phyloP scores from a whole-genome alignment of 2,797 vertebrate genomes.

The Ciconia nigra region DNA sequence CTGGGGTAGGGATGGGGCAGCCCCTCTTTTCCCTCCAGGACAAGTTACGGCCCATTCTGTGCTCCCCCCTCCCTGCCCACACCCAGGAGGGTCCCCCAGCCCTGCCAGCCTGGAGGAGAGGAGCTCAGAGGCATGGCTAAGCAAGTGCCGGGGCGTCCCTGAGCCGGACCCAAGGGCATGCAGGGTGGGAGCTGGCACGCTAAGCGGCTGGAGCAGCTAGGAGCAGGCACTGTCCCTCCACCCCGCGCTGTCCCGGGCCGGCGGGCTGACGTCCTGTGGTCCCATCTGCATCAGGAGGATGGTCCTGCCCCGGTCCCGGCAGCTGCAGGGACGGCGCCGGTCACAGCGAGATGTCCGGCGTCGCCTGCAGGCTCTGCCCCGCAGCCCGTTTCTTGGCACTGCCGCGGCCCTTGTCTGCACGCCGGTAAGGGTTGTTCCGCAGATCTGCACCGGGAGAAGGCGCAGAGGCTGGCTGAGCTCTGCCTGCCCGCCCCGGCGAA shows the following conservation, averaged over 20 bases:
- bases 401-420: constrained; percentile 81
- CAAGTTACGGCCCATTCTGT: neutral
- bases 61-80: neutral
- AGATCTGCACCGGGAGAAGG: constrained; percentile 75
- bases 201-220: neutral
- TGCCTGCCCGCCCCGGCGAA: rapidly evolving
- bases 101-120: neutral
- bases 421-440: constrained; percentile 91
- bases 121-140: neutral
- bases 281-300: neutral
- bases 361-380: constrained; percentile 82
- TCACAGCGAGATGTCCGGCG: constrained; percentile 87
- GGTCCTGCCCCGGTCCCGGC: neutral
- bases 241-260: neutral
- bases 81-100: neutral
- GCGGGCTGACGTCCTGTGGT: neutral
- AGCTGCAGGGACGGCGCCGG: neutral
- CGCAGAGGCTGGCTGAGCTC: neutral
- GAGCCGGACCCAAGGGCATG: neutral
- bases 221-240: neutral
- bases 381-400: constrained; percentile 83
- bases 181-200: neutral
- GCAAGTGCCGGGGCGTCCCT: neutral
- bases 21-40: neutral
- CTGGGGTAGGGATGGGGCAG: neutral